phyloP scores from a whole-genome alignment of 2,888 invertebrate genomes.

The Steinernema scapterisci region DNA sequence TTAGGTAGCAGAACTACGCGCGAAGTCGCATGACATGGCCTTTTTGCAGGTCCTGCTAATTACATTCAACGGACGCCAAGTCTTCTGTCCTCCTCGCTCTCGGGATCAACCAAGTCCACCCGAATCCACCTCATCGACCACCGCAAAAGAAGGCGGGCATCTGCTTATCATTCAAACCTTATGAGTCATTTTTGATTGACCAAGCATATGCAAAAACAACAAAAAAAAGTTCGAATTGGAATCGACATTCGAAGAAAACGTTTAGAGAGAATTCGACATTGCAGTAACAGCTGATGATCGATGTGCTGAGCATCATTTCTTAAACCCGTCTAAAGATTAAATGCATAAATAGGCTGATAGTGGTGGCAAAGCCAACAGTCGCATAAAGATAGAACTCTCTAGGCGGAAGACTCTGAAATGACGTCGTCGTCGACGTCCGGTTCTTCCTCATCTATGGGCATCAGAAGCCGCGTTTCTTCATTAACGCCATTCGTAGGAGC shows the following conservation, averaged over 20 bases:
- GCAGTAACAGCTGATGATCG: too few species aligned
- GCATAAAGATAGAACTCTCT: not conserved
- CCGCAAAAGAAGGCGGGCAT: not conserved
- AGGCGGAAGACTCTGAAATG: not conserved
- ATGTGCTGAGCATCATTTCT: too few species aligned
- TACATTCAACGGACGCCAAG: not conserved
- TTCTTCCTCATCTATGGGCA: constrained; percentile 14
- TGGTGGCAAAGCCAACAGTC: too few species aligned
- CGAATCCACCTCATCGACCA: constrained; percentile 13
- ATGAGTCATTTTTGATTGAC: constrained; percentile 7
- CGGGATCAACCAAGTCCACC: not conserved
- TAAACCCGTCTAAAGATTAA: too few species aligned
- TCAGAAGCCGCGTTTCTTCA: not conserved
- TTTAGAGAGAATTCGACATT: too few species aligned
- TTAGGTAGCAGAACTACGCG: not conserved
- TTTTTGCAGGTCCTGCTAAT: constrained; percentile 3
- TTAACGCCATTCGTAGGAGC: not conserved
- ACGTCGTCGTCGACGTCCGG: not conserved
- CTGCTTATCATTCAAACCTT: constrained; percentile 4
- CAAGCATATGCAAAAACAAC: not conserved
- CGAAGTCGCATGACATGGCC: too few species aligned
- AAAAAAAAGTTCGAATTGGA: too few species aligned
- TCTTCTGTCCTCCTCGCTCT: not conserved
- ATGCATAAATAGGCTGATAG: too few species aligned
- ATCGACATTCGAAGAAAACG: too few species aligned